Percentiles rank a stretch among this genome's conserved stretches.
Conservation (phyloP, 2,113 vertebrate species). For the Hypomesus transpacificus region DNA sequence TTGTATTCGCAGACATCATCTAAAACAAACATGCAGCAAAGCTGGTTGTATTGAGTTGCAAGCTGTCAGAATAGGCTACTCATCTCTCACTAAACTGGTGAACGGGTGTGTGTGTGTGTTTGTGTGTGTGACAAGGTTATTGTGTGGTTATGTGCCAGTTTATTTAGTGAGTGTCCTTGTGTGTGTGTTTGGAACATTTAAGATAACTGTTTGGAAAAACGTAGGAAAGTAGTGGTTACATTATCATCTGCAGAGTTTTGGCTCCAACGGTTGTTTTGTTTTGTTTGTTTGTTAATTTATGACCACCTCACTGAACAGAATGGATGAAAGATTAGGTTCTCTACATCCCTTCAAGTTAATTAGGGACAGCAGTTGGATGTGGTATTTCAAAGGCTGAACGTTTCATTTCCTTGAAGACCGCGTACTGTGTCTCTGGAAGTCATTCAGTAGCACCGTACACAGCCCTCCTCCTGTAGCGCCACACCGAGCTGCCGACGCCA, state of each 20-base stretch:
- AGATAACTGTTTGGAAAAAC: slow-evolving; percentile 26
- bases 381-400: no score
- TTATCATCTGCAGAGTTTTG: neutral
- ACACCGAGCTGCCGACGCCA: no score
- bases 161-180: neutral
- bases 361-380: no score
- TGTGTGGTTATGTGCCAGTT: no score
- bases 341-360: no score
- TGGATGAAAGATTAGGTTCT: no score
- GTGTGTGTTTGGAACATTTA: slow-evolving; percentile 38
- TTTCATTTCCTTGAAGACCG: no score
- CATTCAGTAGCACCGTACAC: neutral
- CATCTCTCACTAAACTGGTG: slow-evolving; percentile 63
- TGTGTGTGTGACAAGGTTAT: neutral
- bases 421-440: no score
- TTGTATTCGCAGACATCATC: slow-evolving; percentile 52
- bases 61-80: slow-evolving; percentile 43
- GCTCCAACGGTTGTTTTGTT: neutral
- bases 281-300: neutral
- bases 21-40: slow-evolving; percentile 59
- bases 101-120: slow-evolving; percentile 38
- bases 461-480: neutral
- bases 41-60: slow-evolving; percentile 38
- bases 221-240: neutral
- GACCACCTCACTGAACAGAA: no score